A percentile compares a stretch with the other conserved stretches of the same genome.
Evolutionary conservation across 2,113 vertebrate genomes (phyloP).

Genomic region (Macaca mulatta): DNA sequence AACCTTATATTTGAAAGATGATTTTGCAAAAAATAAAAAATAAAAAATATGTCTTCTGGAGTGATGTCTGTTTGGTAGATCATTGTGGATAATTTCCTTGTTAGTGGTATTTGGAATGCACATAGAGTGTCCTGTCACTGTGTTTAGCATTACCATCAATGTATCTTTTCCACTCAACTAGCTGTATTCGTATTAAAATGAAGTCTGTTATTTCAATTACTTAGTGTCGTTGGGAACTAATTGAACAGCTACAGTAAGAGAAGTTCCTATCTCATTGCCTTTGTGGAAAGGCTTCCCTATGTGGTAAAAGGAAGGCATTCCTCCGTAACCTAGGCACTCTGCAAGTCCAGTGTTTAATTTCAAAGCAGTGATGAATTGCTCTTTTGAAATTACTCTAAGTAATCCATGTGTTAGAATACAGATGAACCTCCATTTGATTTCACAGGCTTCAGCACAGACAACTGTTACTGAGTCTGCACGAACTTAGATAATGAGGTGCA

Average conservation of each 20-base stretch:
- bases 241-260: not conserved
- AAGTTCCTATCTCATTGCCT: not conserved
- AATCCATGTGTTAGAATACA: constrained; percentile 54
- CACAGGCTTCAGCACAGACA: not conserved
- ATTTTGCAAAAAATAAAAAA: constrained; percentile 62
- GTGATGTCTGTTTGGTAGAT: not conserved
- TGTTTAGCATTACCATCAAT: not conserved
- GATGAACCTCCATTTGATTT: constrained; percentile 59
- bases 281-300: not conserved
- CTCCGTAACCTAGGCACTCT: not conserved
- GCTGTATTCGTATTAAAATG: not conserved
- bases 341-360: not conserved
- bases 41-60: constrained; percentile 37
- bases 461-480: not conserved
- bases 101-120: not conserved
- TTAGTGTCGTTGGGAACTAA: not conserved
- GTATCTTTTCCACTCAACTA: not conserved
- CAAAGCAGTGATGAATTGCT: constrained; percentile 50
- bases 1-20: constrained; percentile 60
- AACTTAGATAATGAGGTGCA: constrained; percentile 30
- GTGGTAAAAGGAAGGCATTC: not conserved
- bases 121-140: not conserved
- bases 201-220: not conserved
- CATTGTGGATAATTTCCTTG: not conserved
- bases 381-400: constrained; percentile 56